Evolutionary conservation across 2,888 invertebrate species (phyloP), one percentile per base, ranked within the genome.

Genomic region (Eupithecia centaureata): DNA sequence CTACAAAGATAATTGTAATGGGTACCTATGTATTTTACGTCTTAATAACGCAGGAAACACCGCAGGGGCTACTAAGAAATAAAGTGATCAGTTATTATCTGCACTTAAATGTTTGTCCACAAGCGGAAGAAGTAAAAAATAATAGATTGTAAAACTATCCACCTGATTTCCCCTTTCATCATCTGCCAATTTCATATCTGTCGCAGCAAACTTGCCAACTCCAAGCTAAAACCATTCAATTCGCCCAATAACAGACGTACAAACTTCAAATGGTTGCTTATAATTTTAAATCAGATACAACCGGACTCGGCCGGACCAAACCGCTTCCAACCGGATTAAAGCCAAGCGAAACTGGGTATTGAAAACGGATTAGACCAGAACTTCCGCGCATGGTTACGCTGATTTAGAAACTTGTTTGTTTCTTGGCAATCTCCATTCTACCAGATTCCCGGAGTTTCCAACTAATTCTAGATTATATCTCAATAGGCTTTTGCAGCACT

Each of bases 371-470:
- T 90, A 91, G 86, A 84, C 85, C 85, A 79, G 81, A 88, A 90
- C 86, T 91, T 90, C 82, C 80, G 85, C 86, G 90, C 87, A 91
- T 89, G 90, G 91, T 87, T 86, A 88, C 88, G 86, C 87, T 86
- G 89, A 91, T 90, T 90, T 88, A 86, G 90, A 87, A 90, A 89
- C 90, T 91, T 89, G 89, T 88, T 90, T 88, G 89, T 89, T 90
- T 85, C 89, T 87, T 86, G 85, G 80, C 82, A 84, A 82, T 71
- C 69, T 70, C 68, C 78, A 78, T 82, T 79, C 78, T 78, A 77
- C 81, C 78, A 47, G 47, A 47, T 47, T 47, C 47, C 12, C 79
- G 75, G 76, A 78, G 77, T 86, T 85, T 82, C 82, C 79, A 85
- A 85, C 84, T 84, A 83, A 86, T 85, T 82, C 79, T 75, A 80